Base-by-base conservation (phyloP, 1,140 invertebrate species). In the Hyles euphorbiae region DNA sequence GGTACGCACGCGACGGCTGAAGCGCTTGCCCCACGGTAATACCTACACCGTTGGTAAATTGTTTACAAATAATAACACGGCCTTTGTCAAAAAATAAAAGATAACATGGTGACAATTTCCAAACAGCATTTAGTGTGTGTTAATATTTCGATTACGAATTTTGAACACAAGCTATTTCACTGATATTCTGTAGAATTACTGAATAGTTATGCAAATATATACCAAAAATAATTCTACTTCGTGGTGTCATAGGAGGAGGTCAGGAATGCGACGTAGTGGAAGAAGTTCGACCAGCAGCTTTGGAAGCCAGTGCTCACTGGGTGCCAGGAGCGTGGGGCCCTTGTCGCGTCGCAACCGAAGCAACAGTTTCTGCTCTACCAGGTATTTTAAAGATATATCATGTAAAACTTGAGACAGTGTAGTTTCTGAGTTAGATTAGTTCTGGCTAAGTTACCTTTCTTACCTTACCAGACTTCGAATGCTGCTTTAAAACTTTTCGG, bases 301-400 rank as follows among this genome's bases (percentile, higher is more conserved):
- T 83, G 40, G 85, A 82, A 47, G 79, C 77, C 11, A 88, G 72
- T 40, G 86, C 88, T 0, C 87, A 88, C 49, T 90, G 89, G 89
- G 82, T 77, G 0, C 83, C 87, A 0, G 85, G 85, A 0, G 74
- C 82, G 0, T 90, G 89, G 89, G 86, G 83, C 0, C 60, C 76
- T 3, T 90, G 89, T 60, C 70, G 74, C 0, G 81, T 89, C 0
- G 75, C 87, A 9, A 56, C 79, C 1, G 84, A 88, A 47, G 67
- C 72, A 58, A 65, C 76, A 3, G 66, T 71, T 48, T 68, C 76
- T 46, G 52, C 65, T 34, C 34, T 70, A 44, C 72, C 80, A 46
- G 53, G 78, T 81, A 22, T 51, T 51, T 53, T 11, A 36, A 36
- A 36, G 3, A 34, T 48, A 11, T n/a, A 48, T 11, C 5, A n/a